Evolutionary conservation across 2,113 vertebrate species (phyloP).

Genomic region (Hydrolagus affinis): DNA sequence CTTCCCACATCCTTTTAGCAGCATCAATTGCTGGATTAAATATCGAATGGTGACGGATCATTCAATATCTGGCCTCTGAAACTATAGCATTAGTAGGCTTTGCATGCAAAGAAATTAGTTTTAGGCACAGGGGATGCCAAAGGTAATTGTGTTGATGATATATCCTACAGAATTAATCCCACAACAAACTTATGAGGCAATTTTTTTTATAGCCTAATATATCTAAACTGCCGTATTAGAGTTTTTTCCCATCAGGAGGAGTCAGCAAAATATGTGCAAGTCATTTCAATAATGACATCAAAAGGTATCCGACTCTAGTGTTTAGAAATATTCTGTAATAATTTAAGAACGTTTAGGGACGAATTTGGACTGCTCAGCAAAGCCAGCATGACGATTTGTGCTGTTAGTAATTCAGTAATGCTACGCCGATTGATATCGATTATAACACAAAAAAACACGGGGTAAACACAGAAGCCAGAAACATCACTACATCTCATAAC

Average conservation of each 20-base stretch:
- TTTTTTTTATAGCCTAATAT: constrained; percentile 36
- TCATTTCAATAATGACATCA: constrained; percentile 41
- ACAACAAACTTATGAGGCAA: constrained; percentile 60
- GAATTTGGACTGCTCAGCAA: not conserved
- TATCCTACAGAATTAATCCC: constrained; percentile 63
- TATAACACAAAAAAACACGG: not conserved
- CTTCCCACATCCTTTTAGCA: constrained; percentile 77
- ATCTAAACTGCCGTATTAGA: constrained; percentile 5
- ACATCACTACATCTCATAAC: not conserved
- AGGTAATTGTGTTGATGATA: constrained; percentile 58
- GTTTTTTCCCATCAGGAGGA: constrained; percentile 2
- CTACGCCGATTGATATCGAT: not conserved
- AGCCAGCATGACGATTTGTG: not conserved
- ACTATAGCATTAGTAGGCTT: constrained; percentile 55
- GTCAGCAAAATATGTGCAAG: constrained; percentile 36
- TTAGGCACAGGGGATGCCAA: constrained; percentile 54
- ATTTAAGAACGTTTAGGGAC: constrained; percentile 7
- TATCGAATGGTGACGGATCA: constrained; percentile 68
- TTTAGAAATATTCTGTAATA: constrained; percentile 3
- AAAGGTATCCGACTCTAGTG: not conserved
- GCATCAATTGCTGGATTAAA: constrained; percentile 79
- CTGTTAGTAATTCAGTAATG: not conserved
- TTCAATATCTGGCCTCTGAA: constrained; percentile 57
- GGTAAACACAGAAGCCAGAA: not conserved
- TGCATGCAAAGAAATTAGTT: constrained; percentile 54